A percentile compares a stretch with the other conserved stretches of the same genome.
phyloP scores from a whole-genome alignment of 2,113 vertebrate genomes.

The Micronycteris hirsuta region DNA sequence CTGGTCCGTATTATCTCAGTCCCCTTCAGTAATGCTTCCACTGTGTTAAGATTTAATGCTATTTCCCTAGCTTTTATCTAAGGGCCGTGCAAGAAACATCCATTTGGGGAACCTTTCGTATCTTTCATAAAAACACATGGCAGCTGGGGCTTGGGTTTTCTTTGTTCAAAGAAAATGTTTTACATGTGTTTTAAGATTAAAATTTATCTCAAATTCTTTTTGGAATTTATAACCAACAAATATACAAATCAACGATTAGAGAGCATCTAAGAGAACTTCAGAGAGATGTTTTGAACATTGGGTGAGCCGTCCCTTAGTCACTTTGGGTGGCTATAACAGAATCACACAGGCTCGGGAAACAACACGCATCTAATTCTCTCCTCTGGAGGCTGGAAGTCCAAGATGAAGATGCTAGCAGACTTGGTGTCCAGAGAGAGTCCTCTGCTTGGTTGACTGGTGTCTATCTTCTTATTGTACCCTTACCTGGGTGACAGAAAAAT shows the following conservation, averaged over 20 bases:
- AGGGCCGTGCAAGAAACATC: conserved; percentile 19
- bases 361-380: background rate
- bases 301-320: background rate
- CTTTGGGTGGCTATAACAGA: background rate
- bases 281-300: background rate
- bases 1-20: conserved; percentile 65
- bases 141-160: background rate
- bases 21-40: conserved; percentile 51
- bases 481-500: background rate
- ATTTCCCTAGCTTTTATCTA: conserved; percentile 69
- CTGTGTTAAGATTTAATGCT: conserved; percentile 67
- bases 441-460: background rate
- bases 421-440: background rate
- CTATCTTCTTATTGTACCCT: background rate
- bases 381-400: background rate
- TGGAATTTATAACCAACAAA: conserved; percentile 18
- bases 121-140: conserved; percentile 67
- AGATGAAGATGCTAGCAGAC: background rate
- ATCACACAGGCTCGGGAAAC: background rate
- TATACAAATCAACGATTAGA: background rate
- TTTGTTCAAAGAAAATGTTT: conserved; percentile 63
- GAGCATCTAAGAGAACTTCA: background rate
- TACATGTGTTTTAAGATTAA: conserved; percentile 52
- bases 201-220: conserved; percentile 44
- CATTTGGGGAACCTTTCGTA: conserved; percentile 49